phyloP scores from a whole-genome alignment of 1,140 invertebrate genomes.

The Philotrypesis tridentata region DNA sequence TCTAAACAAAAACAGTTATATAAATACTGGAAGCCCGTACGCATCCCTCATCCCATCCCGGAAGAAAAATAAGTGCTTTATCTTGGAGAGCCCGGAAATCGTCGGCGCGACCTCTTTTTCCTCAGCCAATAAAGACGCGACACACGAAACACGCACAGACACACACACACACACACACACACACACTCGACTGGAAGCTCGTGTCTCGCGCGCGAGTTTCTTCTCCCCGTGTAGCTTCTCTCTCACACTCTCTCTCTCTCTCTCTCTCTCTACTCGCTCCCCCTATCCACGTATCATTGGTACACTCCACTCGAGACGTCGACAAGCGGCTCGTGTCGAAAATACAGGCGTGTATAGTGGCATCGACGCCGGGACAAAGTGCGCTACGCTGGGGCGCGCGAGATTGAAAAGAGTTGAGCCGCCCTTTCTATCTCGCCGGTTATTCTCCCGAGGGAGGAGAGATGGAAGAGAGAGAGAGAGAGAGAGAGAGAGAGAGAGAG shows the following conservation, averaged over 20 bases:
- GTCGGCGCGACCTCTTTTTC: slow-evolving; percentile 23
- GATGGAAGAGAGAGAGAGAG: neutral
- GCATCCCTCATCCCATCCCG: neutral
- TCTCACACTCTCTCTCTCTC: too few species aligned
- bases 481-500: too few species aligned
- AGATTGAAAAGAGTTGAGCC: slow-evolving; percentile 39
- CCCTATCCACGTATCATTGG: neutral
- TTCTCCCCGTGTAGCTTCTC: neutral
- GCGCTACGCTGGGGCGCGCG: neutral
- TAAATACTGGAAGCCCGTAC: neutral
- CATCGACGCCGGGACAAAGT: slow-evolving; percentile 11
- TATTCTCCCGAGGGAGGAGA: neutral
- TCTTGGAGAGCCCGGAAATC: slow-evolving; percentile 8
- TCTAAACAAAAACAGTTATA: neutral
- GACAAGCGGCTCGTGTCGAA: neutral
- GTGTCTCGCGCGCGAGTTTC: neutral
- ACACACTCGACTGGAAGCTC: too few species aligned
- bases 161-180: neutral
- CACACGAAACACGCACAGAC: neutral
- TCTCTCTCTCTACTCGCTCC: too few species aligned
- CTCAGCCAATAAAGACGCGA: slow-evolving; percentile 15
- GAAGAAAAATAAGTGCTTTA: slow-evolving; percentile 8
- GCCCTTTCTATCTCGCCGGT: neutral
- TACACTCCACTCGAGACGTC: slow-evolving; percentile 10
- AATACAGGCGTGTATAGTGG: slow-evolving; percentile 9